Base-by-base conservation (phyloP, 2,888 invertebrate species). In the Thalpophila matura region DNA sequence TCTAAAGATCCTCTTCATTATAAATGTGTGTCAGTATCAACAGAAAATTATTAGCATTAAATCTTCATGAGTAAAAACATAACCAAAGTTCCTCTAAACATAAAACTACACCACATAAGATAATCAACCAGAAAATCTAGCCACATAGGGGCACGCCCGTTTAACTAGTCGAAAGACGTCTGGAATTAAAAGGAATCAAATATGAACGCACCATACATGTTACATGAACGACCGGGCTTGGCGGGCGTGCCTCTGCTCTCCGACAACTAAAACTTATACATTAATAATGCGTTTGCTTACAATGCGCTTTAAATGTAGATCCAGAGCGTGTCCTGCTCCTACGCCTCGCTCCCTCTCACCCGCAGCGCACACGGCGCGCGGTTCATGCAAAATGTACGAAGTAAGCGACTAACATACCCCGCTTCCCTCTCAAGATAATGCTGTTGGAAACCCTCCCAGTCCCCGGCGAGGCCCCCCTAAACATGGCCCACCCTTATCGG, bases 271-370 rank as follows among this genome's bases (percentile, higher is more conserved):
- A 94, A 92, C 91, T 91, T 92, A 90, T 94, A 92, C 94, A 94
- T 95, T 94, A 94, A 92, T 94, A 95, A 95, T 94, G 90, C 89
- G 87, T 89, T 93, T 94, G 94, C 93, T 95, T 94, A 94, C 94
- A 93, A 94, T 94, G 94, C 92, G 93, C 94, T 95, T 94, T 94
- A 95, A 94, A 94, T 94, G 94, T 95, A 93, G 93, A 93, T 93
- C 90, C 89, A 87, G 82, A 86, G 87, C 81, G 77, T 74, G 84
- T 91, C 91, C 80, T 86, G 77, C 83, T 90, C 86, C 67, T 78
- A 67, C 80, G 40, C 22, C 51, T 71, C 26, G 53, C 77, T 69
- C 77, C 86, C 90, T 85, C 89, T 71, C 87, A 84, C 86, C 80
- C 84, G 82, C 86, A 86, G 87, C 84, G 87, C 85, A 84, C 74